Conservation (phyloP, 2,797 vertebrate species). For the Coilia nasus region DNA sequence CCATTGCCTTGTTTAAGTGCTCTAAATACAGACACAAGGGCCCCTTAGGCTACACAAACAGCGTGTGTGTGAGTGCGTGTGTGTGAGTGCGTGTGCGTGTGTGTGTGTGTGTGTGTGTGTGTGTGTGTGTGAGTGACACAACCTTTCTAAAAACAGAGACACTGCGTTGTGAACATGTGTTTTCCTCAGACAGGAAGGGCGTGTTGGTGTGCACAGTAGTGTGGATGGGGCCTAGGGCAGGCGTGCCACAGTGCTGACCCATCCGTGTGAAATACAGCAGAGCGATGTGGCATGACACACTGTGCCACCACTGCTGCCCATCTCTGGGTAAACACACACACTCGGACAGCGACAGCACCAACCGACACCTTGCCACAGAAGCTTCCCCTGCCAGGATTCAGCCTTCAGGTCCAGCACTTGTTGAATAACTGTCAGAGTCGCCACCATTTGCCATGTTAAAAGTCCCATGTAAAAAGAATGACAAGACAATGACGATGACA, state of each 20-base stretch:
- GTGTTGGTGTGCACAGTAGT: background rate
- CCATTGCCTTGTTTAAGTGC: background rate
- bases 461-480: too few species aligned
- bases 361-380: too few species aligned
- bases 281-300: background rate
- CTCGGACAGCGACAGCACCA: too few species aligned
- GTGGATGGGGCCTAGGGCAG: background rate
- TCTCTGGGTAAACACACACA: too few species aligned
- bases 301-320: background rate
- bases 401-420: background rate
- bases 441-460: background rate
- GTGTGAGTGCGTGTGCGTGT: background rate
- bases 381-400: too few species aligned
- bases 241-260: background rate
- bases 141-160: slow-evolving; percentile 6
- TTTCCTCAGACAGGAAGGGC: slow-evolving; percentile 9
- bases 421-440: background rate
- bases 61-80: too few species aligned
- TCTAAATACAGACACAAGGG: background rate
- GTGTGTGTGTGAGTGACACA: background rate
- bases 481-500: too few species aligned
- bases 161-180: background rate
- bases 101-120: background rate
- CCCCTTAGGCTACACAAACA: background rate
- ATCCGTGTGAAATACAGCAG: background rate